Evolutionary conservation across 2,113 vertebrate species (phyloP).

Genomic region (Physeter macrocephalus): DNA sequence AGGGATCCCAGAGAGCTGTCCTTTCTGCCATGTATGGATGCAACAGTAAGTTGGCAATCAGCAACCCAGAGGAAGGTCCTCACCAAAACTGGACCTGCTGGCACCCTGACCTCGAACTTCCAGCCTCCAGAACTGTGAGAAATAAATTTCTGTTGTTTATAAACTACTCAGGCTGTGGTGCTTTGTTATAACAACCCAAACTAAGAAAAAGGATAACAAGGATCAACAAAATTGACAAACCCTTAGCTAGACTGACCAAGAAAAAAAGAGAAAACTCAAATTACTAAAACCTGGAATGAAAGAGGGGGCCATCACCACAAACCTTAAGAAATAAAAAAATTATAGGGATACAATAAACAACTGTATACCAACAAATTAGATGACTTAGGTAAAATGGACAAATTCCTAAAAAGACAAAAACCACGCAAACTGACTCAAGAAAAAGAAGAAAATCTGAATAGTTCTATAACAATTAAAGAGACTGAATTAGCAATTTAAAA

Average conservation of each 20-base stretch:
- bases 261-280: background rate
- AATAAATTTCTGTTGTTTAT: background rate
- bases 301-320: background rate
- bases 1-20: background rate
- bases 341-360: background rate
- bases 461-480: background rate
- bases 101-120: background rate
- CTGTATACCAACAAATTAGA: background rate
- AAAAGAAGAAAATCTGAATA: conserved; percentile 12
- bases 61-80: background rate
- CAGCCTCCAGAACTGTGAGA: background rate
- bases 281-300: background rate
- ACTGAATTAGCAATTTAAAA: background rate
- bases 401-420: background rate
- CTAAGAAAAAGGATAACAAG: background rate
- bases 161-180: background rate
- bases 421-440: background rate
- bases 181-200: background rate
- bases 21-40: background rate
- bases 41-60: background rate
- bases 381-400: background rate
- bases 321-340: background rate
- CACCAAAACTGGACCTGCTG: background rate
- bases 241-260: background rate
- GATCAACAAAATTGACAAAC: background rate